phyloP scores from a whole-genome alignment of 37 sponge, comb jelly and placozoan species.

The Hexactinellida sp. region DNA sequence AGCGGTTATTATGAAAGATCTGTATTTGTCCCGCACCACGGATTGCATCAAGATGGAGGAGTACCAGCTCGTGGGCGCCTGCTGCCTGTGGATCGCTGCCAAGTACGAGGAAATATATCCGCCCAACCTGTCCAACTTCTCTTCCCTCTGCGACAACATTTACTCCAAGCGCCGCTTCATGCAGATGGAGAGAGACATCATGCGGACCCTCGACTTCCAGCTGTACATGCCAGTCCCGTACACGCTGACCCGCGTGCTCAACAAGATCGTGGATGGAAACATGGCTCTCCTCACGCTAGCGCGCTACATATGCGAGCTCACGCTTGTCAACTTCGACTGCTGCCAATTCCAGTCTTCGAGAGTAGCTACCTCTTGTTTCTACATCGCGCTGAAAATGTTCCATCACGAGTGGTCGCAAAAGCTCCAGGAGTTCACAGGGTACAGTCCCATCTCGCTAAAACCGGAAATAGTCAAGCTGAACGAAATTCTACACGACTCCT shows the following conservation, averaged over 20 bases:
- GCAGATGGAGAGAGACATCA: slow-evolving; percentile 34
- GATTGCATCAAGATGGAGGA: slow-evolving; percentile 16
- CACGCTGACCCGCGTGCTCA: slow-evolving; percentile 38
- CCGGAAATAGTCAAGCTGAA: background rate
- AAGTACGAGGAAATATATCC: slow-evolving; percentile 64
- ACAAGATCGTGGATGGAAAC: slow-evolving; percentile 30
- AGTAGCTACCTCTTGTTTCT: slow-evolving; percentile 36
- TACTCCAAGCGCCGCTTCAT: slow-evolving; percentile 27
- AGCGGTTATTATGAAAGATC: slow-evolving; percentile 38
- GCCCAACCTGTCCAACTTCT: slow-evolving; percentile 32
- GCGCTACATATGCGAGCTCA: slow-evolving; percentile 57
- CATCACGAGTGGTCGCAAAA: background rate
- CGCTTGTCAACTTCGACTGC: slow-evolving; percentile 19
- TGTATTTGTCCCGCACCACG: slow-evolving; percentile 26
- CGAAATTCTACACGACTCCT: background rate
- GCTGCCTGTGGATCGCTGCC: slow-evolving; percentile 39
- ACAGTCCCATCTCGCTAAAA: background rate
- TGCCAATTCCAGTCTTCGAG: slow-evolving; percentile 30
- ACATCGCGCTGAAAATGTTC: slow-evolving; percentile 17
- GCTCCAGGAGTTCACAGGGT: slow-evolving; percentile 12
- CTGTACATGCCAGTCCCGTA: slow-evolving; percentile 33
- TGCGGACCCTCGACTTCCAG: slow-evolving; percentile 28
- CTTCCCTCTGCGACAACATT: slow-evolving; percentile 39
- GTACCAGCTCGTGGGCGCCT: slow-evolving; percentile 50
- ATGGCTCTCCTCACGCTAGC: slow-evolving; percentile 46